phyloP scores from a whole-genome alignment of 1,140 invertebrate species.

The Leguminivora glycinivorella region DNA sequence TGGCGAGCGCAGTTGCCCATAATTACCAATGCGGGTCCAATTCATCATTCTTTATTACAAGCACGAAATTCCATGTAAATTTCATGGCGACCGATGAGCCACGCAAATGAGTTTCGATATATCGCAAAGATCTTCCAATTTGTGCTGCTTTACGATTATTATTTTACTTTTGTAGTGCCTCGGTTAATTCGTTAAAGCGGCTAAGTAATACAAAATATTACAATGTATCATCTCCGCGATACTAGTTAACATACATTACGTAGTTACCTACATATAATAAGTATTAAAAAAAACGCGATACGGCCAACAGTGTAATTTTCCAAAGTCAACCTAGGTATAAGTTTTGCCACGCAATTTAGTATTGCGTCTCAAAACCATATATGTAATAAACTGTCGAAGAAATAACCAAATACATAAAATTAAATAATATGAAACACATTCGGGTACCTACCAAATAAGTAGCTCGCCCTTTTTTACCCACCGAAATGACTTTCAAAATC shows the following conservation, averaged over 20 bases:
- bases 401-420: background rate
- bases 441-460: constrained; percentile 12
- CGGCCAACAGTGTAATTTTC: too few relatives aligned
- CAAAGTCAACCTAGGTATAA: too few relatives aligned
- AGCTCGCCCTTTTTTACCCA: constrained; percentile 53
- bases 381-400: too few relatives aligned
- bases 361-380: too few relatives aligned
- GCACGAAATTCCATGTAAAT: constrained; percentile 76
- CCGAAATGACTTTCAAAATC: constrained; percentile 76
- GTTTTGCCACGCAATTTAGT: too few relatives aligned
- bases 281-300: too few relatives aligned
- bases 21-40: constrained; percentile 74
- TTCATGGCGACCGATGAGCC: constrained; percentile 60
- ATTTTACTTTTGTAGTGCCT: constrained; percentile 17
- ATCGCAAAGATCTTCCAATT: constrained; percentile 51
- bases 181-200: background rate
- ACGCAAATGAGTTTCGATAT: constrained; percentile 55
- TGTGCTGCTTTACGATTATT: constrained; percentile 42
- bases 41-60: constrained; percentile 78
- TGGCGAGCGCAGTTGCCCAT: constrained; percentile 60
- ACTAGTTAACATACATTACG: too few relatives aligned
- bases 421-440: background rate
- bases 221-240: too few relatives aligned
- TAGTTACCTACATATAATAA: too few relatives aligned
- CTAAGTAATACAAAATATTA: background rate